phyloP scores from a whole-genome alignment of 2,797 vertebrate genomes.

The Tympanoctomys barrerae region DNA sequence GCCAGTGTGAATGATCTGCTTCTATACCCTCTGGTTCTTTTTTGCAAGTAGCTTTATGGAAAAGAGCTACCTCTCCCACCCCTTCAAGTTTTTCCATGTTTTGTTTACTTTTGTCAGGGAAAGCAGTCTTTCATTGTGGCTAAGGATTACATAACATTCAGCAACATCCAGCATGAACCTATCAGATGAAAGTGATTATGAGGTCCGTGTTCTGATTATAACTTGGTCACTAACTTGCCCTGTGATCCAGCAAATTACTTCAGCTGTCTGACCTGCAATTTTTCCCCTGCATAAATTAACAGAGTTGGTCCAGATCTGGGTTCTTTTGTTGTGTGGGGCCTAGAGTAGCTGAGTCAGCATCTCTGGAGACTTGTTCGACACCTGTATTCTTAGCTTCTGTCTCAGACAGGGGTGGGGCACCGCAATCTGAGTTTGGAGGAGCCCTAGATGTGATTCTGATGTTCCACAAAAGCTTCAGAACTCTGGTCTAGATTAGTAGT shows the following conservation, averaged over 20 bases:
- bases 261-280: not conserved
- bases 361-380: slow-evolving; percentile 26
- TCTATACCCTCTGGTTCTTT: not conserved
- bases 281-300: slow-evolving; percentile 43
- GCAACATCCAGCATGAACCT: not conserved
- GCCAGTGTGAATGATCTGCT: not conserved
- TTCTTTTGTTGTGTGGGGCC: slow-evolving; percentile 21
- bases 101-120: not conserved
- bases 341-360: not conserved
- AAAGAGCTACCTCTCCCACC: not conserved
- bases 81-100: slow-evolving; percentile 5
- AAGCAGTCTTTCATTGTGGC: slow-evolving; percentile 8
- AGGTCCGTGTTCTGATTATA: slow-evolving; percentile 38
- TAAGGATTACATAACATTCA: slow-evolving; percentile 22
- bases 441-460: not conserved
- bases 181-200: slow-evolving; percentile 48
- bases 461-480: not conserved
- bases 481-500: not conserved
- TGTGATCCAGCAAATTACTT: slow-evolving; percentile 19
- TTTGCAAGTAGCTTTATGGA: not conserved
- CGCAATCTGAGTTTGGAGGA: not conserved
- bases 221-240: slow-evolving; percentile 29
- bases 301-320: slow-evolving; percentile 22
- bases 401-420: not conserved
- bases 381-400: not conserved